Conservation (phyloP, 2,113 vertebrate species). For the Percopsis transmontana region DNA sequence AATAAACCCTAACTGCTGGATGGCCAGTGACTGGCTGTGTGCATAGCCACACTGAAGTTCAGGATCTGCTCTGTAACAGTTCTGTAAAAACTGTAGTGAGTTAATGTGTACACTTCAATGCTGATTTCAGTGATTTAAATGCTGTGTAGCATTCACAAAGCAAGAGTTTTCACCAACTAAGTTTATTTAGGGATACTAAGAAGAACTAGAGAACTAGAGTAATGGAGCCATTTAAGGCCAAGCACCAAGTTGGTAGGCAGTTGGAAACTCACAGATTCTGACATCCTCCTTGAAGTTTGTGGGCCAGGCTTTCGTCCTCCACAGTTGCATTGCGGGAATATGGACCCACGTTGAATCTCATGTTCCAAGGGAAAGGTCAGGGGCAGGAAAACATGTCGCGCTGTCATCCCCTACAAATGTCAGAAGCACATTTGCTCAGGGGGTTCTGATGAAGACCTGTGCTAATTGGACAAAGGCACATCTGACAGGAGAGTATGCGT, state of each 20-base stretch:
- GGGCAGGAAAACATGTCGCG: conserved; percentile 19
- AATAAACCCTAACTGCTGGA: too few species aligned
- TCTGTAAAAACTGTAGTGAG: too few species aligned
- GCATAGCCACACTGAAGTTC: too few species aligned
- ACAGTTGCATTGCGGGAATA: not conserved
- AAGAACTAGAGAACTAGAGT: too few species aligned
- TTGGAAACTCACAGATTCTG: not conserved
- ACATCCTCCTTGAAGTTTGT: conserved; percentile 8
- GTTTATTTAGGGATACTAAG: too few species aligned
- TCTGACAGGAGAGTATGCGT: conserved; percentile 9
- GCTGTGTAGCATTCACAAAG: too few species aligned
- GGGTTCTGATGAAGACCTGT: conserved; percentile 20
- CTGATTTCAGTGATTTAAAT: too few species aligned
- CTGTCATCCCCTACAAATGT: conserved; percentile 43
- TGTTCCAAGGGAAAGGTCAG: conserved; percentile 38
- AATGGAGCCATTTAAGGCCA: too few species aligned
- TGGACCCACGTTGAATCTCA: not conserved
- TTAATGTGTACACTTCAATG: too few species aligned
- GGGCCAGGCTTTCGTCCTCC: not conserved
- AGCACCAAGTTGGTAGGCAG: not conserved
- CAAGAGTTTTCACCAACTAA: too few species aligned
- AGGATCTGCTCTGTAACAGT: too few species aligned
- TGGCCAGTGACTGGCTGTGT: too few species aligned
- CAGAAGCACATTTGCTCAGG: conserved; percentile 31
- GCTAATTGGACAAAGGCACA: conserved; percentile 37